Conservation (phyloP, 2,797 vertebrate genomes). For the Craterocephalus amniculus region DNA sequence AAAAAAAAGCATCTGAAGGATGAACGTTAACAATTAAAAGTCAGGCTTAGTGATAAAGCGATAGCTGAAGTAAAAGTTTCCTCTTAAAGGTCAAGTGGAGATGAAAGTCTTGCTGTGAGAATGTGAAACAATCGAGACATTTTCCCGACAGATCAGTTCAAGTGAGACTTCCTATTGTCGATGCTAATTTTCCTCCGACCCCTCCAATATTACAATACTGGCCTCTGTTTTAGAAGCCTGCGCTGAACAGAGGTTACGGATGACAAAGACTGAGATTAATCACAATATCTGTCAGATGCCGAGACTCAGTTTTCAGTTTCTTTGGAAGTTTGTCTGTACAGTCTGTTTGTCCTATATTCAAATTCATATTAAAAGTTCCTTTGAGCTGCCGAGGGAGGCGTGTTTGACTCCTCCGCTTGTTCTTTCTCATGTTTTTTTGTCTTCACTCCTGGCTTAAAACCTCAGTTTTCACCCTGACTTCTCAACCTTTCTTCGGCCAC, state of each 20-base stretch:
- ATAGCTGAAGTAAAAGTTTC: conserved; percentile 37
- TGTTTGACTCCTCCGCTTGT: background rate
- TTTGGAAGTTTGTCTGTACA: background rate
- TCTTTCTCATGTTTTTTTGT: conserved; percentile 12
- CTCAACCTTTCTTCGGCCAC: conserved; percentile 33
- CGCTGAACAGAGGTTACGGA: conserved; percentile 3
- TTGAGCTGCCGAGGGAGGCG: background rate
- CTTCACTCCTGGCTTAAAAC: conserved; percentile 26
- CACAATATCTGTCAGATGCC: background rate
- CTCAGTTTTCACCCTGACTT: conserved; percentile 52
- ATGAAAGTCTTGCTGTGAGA: conserved; percentile 12
- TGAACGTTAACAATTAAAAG: conserved; percentile 39
- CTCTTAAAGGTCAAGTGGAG: conserved; percentile 33
- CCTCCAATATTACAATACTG: conserved; percentile 45
- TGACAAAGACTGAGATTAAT: conserved; percentile 4
- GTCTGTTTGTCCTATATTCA: background rate
- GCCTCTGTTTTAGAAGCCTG: conserved; percentile 29
- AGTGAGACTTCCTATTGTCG: conserved; percentile 46
- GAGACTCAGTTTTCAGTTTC: conserved; percentile 1
- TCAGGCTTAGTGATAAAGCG: conserved; percentile 7
- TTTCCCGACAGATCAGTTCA: conserved; percentile 55
- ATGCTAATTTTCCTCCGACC: conserved; percentile 33
- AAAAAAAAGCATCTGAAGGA: conserved; percentile 41
- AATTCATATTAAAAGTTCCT: conserved; percentile 2
- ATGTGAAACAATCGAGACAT: conserved; percentile 40